Evolutionary conservation across 2,797 vertebrate genomes (phyloP), one percentile per base, ranked within the genome.

Genomic region (Xyrichtys novacula): DNA sequence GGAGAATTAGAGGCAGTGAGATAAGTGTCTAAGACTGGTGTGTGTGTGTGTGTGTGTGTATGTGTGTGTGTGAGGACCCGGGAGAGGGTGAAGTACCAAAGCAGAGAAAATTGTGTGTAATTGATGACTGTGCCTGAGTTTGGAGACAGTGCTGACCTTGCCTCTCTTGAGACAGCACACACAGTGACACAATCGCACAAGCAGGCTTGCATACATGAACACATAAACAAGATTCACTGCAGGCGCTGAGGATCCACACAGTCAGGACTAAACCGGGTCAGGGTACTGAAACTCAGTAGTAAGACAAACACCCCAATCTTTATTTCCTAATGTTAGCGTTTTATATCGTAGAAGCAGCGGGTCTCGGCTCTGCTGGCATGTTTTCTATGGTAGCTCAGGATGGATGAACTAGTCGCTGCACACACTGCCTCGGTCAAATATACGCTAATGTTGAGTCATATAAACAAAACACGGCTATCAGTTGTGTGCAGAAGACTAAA

Each of bases 41-140:
- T 56, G 67, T 62, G 40, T 25, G 25, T 39, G 56, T 44, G 52
- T 58, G 58, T 46, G 36, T 52, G 44, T 34, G 64, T 52, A 39
- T 65, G 44, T 43, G 50, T 61, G 48, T 49, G 71, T 31, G 43
- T 8, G 57, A 19, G 54, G 22, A 70, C 73, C 48, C 40, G 1
- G 52, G 80, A 84, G 78, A 82, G 61, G 57, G 46, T 42, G 65
- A 71, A 54, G 71, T 70, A 83, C 69, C 78, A 78, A 77, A 84
- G 83, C 67, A 73, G 32, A 79, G 84, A 85, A 86, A 86, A 88
- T 48, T 53, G 73, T 73, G 67, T 83, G 76, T 87, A 90, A 88
- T 80, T 88, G 86, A 90, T 91, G 80, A 85, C 50, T 71, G 64
- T 70, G 71, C 38, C 60, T 44, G 67, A 77, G 63, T 78, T 68